Percentiles rank a stretch among this genome's conserved stretches.
Evolutionary conservation across 2,797 vertebrate genomes (phyloP).

Genomic region (Eulemur albifrons): DNA sequence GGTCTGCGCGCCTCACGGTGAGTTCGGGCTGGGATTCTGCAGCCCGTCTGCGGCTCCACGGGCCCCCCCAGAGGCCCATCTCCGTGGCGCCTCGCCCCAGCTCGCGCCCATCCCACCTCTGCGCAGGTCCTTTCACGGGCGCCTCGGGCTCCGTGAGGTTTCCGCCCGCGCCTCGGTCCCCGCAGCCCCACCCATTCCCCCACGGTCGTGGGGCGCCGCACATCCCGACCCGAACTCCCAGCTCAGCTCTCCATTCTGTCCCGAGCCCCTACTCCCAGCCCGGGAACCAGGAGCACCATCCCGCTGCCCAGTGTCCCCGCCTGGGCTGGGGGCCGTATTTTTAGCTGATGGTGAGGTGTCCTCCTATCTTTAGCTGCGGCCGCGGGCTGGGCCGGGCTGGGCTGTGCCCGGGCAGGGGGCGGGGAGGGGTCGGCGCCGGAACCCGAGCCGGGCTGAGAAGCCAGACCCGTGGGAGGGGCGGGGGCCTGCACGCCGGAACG

Average conservation of each 20-base stretch:
- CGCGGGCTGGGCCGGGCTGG: background rate
- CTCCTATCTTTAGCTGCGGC: conserved; percentile 69
- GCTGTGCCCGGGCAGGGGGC: background rate
- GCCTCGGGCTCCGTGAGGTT: background rate
- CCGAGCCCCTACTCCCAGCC: background rate
- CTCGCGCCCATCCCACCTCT: background rate
- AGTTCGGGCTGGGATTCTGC: conserved; percentile 19
- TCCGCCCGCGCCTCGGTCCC: background rate
- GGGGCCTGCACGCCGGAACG: conserved; percentile 58
- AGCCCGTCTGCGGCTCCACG: background rate
- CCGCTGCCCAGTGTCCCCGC: background rate
- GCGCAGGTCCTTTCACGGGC: background rate
- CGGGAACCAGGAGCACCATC: background rate
- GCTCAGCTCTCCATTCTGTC: background rate
- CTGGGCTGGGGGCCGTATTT: conserved; percentile 53
- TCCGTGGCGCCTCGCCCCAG: background rate
- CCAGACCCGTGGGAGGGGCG: conserved; percentile 53
- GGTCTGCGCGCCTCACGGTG: conserved; percentile 19
- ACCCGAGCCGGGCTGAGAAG: conserved; percentile 64
- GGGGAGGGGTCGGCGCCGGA: conserved; percentile 57
- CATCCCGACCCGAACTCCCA: background rate
- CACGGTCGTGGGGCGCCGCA: background rate
- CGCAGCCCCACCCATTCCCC: background rate
- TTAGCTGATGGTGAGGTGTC: conserved; percentile 63
- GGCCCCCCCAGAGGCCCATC: background rate